These are phyloP conservation scores for Plagiodera versicolora DNA, from an alignment of 2,888 invertebrate genomes.

Conservation along the genomic window DNA sequence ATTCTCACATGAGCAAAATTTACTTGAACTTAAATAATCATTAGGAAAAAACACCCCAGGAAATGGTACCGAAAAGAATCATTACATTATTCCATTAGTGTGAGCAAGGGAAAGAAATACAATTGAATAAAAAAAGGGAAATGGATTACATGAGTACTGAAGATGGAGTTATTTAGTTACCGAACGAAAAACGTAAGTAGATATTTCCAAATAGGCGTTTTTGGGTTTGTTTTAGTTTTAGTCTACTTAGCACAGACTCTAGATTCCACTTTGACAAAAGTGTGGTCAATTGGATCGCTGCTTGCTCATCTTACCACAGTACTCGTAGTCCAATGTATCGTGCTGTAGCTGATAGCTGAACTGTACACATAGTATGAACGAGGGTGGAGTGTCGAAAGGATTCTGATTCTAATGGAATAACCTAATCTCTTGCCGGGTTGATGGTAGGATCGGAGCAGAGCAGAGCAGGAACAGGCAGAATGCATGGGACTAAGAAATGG, in stretches of 20 bases:
- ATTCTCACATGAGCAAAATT: no score
- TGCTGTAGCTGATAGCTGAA: no score
- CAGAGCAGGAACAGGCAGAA: constrained; percentile 37
- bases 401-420: constrained; percentile 19
- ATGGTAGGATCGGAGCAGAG: constrained; percentile 30
- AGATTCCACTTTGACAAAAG: constrained; percentile 25
- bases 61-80: no score
- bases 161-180: neutral
- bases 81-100: no score
- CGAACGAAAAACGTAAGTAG: neutral
- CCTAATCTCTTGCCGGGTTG: constrained; percentile 20
- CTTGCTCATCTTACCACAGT: constrained; percentile 26
- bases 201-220: neutral
- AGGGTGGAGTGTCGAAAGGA: constrained; percentile 9
- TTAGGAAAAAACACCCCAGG: no score
- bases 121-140: no score
- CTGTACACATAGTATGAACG: constrained; percentile 24
- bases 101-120: no score
- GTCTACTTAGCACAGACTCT: neutral
- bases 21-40: no score
- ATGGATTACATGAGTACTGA: neutral
- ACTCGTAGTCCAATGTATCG: constrained; percentile 22
- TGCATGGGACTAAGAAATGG: constrained; percentile 20
- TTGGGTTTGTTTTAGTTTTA: neutral
- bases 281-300: constrained; percentile 21